Percentiles rank a stretch among this genome's conserved stretches.
phyloP scores from a whole-genome alignment of 35 echinoderm and acorn worm species.

The Hemicentrotus pulcherrimus region DNA sequence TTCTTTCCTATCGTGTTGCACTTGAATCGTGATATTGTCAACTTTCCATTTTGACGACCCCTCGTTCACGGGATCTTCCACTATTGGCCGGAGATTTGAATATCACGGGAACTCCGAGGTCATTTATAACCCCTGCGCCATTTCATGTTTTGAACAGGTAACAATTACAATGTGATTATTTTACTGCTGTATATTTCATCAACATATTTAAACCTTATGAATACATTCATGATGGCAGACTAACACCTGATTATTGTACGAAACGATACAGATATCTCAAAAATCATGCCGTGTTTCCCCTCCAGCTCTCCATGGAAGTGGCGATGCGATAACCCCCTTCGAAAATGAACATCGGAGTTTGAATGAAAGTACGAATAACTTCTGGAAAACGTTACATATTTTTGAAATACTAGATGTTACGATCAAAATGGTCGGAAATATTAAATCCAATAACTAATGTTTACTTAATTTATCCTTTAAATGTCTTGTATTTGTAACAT shows the following conservation, averaged over 20 bases:
- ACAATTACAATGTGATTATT: not conserved
- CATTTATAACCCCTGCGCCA: slow-evolving; percentile 6
- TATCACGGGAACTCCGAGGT: slow-evolving; percentile 54
- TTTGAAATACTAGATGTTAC: not conserved
- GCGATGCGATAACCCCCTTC: slow-evolving; percentile 43
- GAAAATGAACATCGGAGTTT: slow-evolving; percentile 52
- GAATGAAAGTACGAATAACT: slow-evolving; percentile 49
- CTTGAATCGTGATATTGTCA: slow-evolving; percentile 40
- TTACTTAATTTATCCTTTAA: not conserved
- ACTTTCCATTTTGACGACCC: slow-evolving; percentile 53
- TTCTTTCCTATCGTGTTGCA: slow-evolving; percentile 29
- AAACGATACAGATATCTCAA: not conserved
- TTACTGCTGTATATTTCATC: not conserved
- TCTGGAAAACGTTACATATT: slow-evolving; percentile 6
- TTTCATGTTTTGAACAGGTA: slow-evolving; percentile 51
- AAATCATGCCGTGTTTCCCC: slow-evolving; percentile 42
- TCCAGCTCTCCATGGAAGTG: slow-evolving; percentile 52
- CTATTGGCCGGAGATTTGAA: slow-evolving; percentile 57
- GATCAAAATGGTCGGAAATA: not conserved
- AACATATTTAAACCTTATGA: not conserved
- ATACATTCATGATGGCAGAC: not conserved
- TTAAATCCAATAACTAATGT: not conserved
- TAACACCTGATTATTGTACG: not conserved
- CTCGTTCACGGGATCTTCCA: slow-evolving; percentile 42
- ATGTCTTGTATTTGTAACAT: not conserved